Conservation (phyloP, 2,888 invertebrate genomes). For the Chloroclystis v-ata region DNA sequence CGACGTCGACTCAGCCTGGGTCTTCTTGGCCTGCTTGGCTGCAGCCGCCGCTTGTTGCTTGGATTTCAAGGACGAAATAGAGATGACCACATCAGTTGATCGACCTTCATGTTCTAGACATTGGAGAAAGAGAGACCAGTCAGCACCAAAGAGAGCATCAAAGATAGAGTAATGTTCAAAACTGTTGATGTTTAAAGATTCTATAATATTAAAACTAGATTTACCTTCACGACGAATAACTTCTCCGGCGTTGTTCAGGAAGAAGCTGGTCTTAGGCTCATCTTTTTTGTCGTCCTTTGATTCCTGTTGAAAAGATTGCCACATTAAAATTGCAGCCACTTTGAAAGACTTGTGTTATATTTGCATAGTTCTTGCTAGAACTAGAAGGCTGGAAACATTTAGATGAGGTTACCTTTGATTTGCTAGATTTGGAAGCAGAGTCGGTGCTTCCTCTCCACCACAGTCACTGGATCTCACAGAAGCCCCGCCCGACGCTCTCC, state of each 20-base stretch:
- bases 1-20: slow-evolving; percentile 59
- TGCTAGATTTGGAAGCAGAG: slow-evolving; percentile 75
- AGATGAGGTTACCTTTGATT: slow-evolving; percentile 57
- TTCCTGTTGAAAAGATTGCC: slow-evolving; percentile 49
- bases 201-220: too few species aligned
- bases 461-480: slow-evolving; percentile 81
- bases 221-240: slow-evolving; percentile 70
- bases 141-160: background rate
- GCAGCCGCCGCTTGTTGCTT: slow-evolving; percentile 69
- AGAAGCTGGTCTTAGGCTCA: slow-evolving; percentile 70
- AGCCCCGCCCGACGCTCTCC: slow-evolving; percentile 68
- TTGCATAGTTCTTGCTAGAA: background rate
- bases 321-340: too few species aligned
- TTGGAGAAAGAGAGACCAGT: background rate
- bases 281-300: slow-evolving; percentile 40
- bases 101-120: slow-evolving; percentile 61
- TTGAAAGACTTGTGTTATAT: background rate
- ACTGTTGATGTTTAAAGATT: too few species aligned
- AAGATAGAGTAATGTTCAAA: too few species aligned
- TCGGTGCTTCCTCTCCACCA: slow-evolving; percentile 77
- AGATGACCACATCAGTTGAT: slow-evolving; percentile 61
- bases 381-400: background rate
- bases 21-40: slow-evolving; percentile 70
- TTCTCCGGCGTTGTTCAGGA: slow-evolving; percentile 73
- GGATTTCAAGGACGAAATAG: slow-evolving; percentile 68